These are phyloP conservation scores for Lepidocyrtoides sp. DNA, from an alignment of 2,888 invertebrate species.

Conservation along the genomic window DNA sequence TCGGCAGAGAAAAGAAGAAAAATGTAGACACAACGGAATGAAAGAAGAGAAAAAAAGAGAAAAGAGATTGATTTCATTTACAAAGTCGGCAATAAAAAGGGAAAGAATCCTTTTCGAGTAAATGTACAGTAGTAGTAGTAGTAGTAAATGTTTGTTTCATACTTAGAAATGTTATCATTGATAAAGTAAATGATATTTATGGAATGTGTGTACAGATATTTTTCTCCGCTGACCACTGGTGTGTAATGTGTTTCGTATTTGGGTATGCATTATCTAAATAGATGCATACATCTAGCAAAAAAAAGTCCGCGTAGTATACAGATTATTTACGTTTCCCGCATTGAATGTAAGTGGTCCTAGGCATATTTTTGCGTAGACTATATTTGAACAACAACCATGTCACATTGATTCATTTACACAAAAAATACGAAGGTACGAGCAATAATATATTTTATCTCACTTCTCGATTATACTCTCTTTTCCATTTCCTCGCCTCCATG, in stretches of 20 bases:
- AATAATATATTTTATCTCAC: constrained; percentile 49
- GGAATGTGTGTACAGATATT: constrained; percentile 17
- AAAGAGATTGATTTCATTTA: constrained; percentile 39
- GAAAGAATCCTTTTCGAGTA: too few relatives aligned
- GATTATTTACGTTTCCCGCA: not conserved
- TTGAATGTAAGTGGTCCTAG: not conserved
- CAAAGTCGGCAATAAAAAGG: not conserved
- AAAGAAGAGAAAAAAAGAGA: constrained; percentile 29
- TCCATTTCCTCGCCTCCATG: constrained; percentile 55
- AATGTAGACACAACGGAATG: not conserved
- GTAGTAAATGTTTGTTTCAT: too few relatives aligned
- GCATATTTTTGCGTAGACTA: not conserved
- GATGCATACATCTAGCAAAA: not conserved
- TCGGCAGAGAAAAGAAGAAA: constrained; percentile 26
- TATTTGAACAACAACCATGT: constrained; percentile 58
- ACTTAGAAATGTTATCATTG: not conserved
- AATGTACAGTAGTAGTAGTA: too few relatives aligned
- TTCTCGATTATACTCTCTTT: constrained; percentile 50
- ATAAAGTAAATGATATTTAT: not conserved
- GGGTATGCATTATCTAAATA: too few relatives aligned
- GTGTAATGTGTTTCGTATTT: not conserved
- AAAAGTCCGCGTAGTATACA: not conserved
- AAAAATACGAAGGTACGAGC: constrained; percentile 62
- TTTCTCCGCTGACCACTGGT: not conserved
- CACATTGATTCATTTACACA: constrained; percentile 73